These are phyloP conservation scores for Cassiopea andromeda DNA, from an alignment of 30 jellyfish, hydroid and myxozoan genomes.

Conservation along the genomic window DNA sequence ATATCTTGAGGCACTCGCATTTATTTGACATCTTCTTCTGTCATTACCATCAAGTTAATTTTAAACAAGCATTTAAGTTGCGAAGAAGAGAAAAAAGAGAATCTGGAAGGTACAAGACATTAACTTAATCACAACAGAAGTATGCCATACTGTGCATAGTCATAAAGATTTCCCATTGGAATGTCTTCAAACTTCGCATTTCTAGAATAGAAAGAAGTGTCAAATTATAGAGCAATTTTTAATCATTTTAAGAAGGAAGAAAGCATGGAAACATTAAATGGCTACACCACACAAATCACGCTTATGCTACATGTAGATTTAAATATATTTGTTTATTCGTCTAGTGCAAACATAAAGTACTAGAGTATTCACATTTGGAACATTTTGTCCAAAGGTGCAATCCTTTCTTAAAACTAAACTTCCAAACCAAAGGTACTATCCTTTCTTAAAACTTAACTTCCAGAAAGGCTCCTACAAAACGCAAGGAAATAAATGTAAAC, in stretches of 20 bases:
- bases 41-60: no score
- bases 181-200: slow-evolving; percentile 1
- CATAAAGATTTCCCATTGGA: slow-evolving; percentile 11
- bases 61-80: not conserved
- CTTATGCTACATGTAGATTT: no score
- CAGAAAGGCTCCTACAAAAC: not conserved
- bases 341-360: no score
- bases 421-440: no score
- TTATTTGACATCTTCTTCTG: no score
- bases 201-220: not conserved
- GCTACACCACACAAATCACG: no score
- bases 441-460: not conserved
- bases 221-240: not conserved
- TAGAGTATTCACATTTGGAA: no score
- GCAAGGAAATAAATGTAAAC: not conserved
- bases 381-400: no score
- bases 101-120: not conserved
- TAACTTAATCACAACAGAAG: not conserved
- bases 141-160: not conserved
- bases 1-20: no score
- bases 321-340: no score
- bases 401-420: no score
- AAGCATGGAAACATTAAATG: no score
- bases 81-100: not conserved
- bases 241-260: not conserved